Base-by-base conservation (phyloP, 2,888 invertebrate species). In the Sinhomidia bicolor region DNA sequence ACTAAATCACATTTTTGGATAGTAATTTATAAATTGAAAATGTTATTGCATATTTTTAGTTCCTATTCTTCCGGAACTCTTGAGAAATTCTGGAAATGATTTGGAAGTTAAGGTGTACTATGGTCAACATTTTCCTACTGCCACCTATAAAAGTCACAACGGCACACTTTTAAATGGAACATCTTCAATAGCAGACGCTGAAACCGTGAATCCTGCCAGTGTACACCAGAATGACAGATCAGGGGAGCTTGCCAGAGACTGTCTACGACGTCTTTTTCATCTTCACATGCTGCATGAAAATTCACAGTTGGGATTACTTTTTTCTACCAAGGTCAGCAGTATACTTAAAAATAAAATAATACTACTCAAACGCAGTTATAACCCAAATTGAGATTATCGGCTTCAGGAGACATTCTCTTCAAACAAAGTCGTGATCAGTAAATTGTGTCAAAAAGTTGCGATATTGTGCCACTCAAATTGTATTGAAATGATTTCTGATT, bases 61-160 rank as follows among this genome's bases (percentile, higher is more conserved):
- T 90, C 97, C 97, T 57, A 97, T 97, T 91, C 93, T 96, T 95
- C 93, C 94, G 97, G 90, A 95, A 95, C 92, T 95, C 92, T 65
- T 92, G 92, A 51, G 94, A 93, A 91, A 92, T 91, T 74, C 90
- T 79, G 90, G 90, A 68, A 62, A 88, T 68, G 68, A 65, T 47
- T 76, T 76, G 74, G 65, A 32, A 47, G 78, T 79, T 44, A 82
- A 78, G 32, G 65, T 20, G 9, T 84, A 76, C 83, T 60, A 78
- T 32, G 54, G 78, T 32, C 78, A 84, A 17, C 83, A 83, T 54
- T 54, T 60, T 36, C 60, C 80, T 17, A 80, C 57, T 41, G 80
- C 47, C 10, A 80, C 41, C 10, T 57, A 81, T 17, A 20, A 10
- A 5, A 54, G 20, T 20, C 9, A 12, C 17, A 65, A 47, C 47